Evolutionary conservation across 2,797 vertebrate species (phyloP), one percentile per base, ranked within the genome.

Genomic region (Hapalemur alaotrensis): DNA sequence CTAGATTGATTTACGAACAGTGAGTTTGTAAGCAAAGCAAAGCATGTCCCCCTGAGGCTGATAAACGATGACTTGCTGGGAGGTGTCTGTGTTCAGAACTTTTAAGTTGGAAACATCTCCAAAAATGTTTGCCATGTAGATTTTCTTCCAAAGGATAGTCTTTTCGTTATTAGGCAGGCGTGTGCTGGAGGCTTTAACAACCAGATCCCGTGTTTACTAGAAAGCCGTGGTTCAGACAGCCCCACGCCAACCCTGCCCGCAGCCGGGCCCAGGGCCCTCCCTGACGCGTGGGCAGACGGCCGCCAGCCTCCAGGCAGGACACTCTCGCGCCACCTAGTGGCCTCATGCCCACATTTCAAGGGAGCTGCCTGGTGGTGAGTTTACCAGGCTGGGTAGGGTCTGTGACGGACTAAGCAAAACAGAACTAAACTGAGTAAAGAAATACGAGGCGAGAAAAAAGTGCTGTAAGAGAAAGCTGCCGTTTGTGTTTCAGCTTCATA

Each of bases 281-380:
- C 17, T 20, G 52, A 7, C 65, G 20, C 5, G 0, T 1, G 4
- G 10, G 54, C 48, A 20, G 78, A 65, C 7, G 2, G 23, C 5
- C 2, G 1, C 54, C n/a, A 20, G 13, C 6, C 7, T 48, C 46
- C 48, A 11, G 11, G 32, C 23, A n/a, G 57, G 28, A 72, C 20
- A 38, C 41, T 59, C 73, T 50, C 13, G 14, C 4, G 25, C 84
- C 95, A 91, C 81, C 89, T 89, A 69, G 41, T 87, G 97, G 87
- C 13, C 4, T 2, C 1, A 8, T 25, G 17, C 5, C 18, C 52
- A 38, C 84, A 85, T 38, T 80, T 79, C 67, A 52, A 46, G 35
- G 30, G 50, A n/a, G 18, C 5, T 7, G 46, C 23, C 22, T 1
- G 1, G 6, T 17, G 35, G 17, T 12, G 35, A 43, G 57, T 90